phyloP scores from a whole-genome alignment of 1,140 invertebrate species.

The Paraescarpia echinospica region DNA sequence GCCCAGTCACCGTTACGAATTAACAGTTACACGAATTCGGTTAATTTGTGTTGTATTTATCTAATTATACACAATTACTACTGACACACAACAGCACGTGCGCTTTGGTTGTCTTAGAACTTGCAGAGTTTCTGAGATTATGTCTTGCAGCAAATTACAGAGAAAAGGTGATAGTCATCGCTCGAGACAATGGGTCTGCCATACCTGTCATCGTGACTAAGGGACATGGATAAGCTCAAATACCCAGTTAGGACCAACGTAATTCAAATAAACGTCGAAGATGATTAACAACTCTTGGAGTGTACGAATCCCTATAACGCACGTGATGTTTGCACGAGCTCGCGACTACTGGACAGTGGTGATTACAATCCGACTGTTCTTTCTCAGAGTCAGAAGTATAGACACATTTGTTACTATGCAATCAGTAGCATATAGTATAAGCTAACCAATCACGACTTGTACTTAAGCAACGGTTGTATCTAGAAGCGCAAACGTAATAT shows the following conservation, averaged over 20 bases:
- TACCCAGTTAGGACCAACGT: background rate
- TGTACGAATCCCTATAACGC: background rate
- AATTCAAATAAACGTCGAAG: background rate
- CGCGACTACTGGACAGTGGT: background rate
- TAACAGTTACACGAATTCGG: too few relatives aligned
- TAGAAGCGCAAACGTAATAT: background rate
- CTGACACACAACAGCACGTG: too few relatives aligned
- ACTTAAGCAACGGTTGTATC: background rate
- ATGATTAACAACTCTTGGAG: background rate
- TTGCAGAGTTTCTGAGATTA: background rate
- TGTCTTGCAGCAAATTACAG: background rate
- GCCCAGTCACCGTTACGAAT: too few relatives aligned
- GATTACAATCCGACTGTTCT: background rate
- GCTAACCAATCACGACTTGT: background rate
- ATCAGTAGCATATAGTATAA: background rate
- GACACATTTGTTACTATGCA: background rate
- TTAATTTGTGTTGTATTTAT: too few relatives aligned
- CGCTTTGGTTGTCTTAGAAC: background rate
- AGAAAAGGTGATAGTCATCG: background rate
- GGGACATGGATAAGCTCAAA: background rate
- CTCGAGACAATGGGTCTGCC: background rate
- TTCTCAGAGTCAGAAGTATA: background rate
- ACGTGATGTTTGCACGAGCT: background rate
- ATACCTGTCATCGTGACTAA: background rate
- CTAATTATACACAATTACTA: too few relatives aligned